Evolutionary conservation across 2,888 invertebrate genomes (phyloP).

Genomic region (Aleiodes leptofemur): DNA sequence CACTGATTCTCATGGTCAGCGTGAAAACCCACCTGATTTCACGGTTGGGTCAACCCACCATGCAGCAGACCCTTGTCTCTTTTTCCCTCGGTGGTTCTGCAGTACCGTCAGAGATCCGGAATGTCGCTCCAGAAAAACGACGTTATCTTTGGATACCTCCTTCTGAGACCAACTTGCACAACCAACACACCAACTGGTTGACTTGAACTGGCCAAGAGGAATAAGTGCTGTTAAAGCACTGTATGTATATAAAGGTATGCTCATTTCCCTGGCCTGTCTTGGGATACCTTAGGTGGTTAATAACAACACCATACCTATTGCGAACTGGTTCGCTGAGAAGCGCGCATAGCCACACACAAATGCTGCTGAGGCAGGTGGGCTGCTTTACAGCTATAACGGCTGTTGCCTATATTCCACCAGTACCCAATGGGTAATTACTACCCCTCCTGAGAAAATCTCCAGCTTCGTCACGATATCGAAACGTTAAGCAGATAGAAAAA

Average conservation of each 20-base stretch:
- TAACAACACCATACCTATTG: constrained; percentile 27
- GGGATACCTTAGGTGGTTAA: constrained; percentile 36
- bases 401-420: constrained; percentile 56
- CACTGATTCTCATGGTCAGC: constrained; percentile 15
- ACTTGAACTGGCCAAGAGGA: too few species aligned
- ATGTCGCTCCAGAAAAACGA: constrained; percentile 39
- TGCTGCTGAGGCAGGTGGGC: constrained; percentile 61
- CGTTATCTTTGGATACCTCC: constrained; percentile 15
- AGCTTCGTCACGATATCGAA: constrained; percentile 27
- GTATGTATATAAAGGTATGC: constrained; percentile 28
- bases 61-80: neutral
- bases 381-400: constrained; percentile 57
- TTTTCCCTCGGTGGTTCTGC: neutral
- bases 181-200: too few species aligned
- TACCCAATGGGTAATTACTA: constrained; percentile 35
- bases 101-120: constrained; percentile 25
- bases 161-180: too few species aligned
- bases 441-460: constrained; percentile 26
- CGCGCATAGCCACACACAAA: constrained; percentile 35
- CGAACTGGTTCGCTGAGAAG: constrained; percentile 43
- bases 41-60: constrained; percentile 24
- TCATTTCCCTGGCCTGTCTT: constrained; percentile 41
- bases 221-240: neutral
- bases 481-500: constrained; percentile 2
- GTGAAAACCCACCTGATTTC: constrained; percentile 37